phyloP scores from a whole-genome alignment of 2,888 invertebrate genomes.

The Tortrix viridana region DNA sequence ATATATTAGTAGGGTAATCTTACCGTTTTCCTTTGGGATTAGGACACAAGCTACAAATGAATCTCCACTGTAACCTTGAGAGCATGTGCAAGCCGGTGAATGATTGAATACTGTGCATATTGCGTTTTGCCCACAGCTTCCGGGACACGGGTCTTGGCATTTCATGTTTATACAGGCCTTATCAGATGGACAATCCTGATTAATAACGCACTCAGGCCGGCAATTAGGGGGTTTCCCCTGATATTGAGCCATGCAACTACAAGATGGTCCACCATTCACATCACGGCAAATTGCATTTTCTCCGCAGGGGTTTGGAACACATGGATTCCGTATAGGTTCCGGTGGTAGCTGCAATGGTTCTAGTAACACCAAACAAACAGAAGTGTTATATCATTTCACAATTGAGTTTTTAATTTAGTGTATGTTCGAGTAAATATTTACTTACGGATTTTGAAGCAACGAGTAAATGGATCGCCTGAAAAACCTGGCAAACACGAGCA shows the following conservation, averaged over 20 bases:
- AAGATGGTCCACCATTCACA: slow-evolving; percentile 85
- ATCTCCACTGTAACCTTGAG: slow-evolving; percentile 89
- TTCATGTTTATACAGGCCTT: slow-evolving; percentile 89
- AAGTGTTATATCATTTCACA: slow-evolving; percentile 6
- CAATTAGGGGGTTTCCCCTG: slow-evolving; percentile 90
- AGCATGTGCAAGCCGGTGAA: slow-evolving; percentile 87
- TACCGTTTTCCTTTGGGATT: slow-evolving; percentile 76
- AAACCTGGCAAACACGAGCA: slow-evolving; percentile 87
- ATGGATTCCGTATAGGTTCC: slow-evolving; percentile 84
- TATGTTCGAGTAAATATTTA: slow-evolving; percentile 36
- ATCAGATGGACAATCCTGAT: slow-evolving; percentile 88
- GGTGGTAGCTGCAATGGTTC: slow-evolving; percentile 56
- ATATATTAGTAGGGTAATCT: slow-evolving; percentile 8
- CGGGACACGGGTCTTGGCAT: slow-evolving; percentile 89
- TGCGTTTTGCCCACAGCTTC: slow-evolving; percentile 87
- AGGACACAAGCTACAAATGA: slow-evolving; percentile 87
- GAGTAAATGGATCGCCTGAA: slow-evolving; percentile 88
- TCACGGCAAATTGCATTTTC: slow-evolving; percentile 86
- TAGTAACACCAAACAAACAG: slow-evolving; percentile 45
- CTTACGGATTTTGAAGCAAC: slow-evolving; percentile 84
- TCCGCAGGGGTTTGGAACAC: slow-evolving; percentile 89
- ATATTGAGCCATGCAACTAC: slow-evolving; percentile 86
- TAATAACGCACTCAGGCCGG: slow-evolving; percentile 89
- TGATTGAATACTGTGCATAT: slow-evolving; percentile 87
- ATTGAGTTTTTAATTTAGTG: neutral